Percentiles rank a stretch among this genome's conserved stretches.
These are phyloP conservation scores for Trematocara nigrifrons DNA, from an alignment of 2,113 vertebrate species.

Conservation along the genomic window DNA sequence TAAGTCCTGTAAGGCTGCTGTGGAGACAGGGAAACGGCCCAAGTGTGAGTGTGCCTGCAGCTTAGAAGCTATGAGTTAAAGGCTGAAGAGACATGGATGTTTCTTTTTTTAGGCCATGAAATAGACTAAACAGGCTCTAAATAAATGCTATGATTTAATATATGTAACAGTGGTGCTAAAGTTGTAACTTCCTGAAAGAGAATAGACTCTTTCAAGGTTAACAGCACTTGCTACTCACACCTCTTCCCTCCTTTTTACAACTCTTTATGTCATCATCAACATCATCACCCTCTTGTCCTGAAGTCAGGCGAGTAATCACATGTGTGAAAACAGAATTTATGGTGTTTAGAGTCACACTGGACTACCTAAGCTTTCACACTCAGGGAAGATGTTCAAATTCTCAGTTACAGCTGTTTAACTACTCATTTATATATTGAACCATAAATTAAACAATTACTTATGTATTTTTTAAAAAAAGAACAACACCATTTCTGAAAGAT, in stretches of 20 bases:
- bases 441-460: not conserved
- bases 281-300: not conserved
- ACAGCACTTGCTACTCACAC: not conserved
- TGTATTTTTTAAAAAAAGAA: not conserved
- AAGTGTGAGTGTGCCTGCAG: not conserved
- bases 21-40: not conserved
- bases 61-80: not conserved
- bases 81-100: not conserved
- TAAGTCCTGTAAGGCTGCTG: not conserved
- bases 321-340: not conserved
- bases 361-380: not conserved
- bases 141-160: not conserved
- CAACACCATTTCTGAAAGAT: not conserved
- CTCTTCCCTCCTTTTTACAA: not conserved
- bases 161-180: not conserved
- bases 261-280: not conserved
- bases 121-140: not conserved
- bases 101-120: not conserved
- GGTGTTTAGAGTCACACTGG: not conserved
- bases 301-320: not conserved
- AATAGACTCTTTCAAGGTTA: not conserved
- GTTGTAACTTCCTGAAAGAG: not conserved
- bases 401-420: not conserved
- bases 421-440: not conserved
- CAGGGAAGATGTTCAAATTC: not conserved